These are phyloP conservation scores for Eriosoma lanigerum DNA, from an alignment of 1,140 invertebrate species.

Conservation along the genomic window DNA sequence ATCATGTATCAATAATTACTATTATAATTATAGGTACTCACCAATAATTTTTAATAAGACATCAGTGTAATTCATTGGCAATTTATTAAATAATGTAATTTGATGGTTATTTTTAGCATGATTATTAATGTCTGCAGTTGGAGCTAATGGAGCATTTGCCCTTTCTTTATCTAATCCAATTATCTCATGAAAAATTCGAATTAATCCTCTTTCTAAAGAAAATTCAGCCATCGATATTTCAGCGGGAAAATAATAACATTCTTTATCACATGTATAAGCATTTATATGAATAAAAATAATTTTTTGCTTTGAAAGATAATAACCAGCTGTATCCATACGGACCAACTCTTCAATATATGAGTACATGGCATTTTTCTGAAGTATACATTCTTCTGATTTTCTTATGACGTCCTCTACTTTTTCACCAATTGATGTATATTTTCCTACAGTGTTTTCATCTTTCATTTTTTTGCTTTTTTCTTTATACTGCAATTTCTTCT, in stretches of 20 bases:
- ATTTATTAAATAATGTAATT: neutral
- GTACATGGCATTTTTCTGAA: slow-evolving; percentile 3
- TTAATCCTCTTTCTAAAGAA: slow-evolving; percentile 27
- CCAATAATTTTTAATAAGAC: slow-evolving; percentile 39
- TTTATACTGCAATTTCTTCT: slow-evolving; percentile 13
- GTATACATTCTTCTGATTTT: neutral
- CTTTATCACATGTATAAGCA: slow-evolving; percentile 11
- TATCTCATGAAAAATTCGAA: slow-evolving; percentile 17
- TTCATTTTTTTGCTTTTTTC: slow-evolving; percentile 4
- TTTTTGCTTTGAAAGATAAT: slow-evolving; percentile 24
- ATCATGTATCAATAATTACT: too few species aligned
- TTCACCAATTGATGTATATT: slow-evolving; percentile 27
- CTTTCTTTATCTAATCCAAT: slow-evolving; percentile 28
- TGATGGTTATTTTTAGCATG: slow-evolving; percentile 27
- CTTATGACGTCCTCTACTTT: neutral
- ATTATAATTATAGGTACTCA: slow-evolving; percentile 13
- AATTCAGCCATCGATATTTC: slow-evolving; percentile 28
- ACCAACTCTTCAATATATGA: slow-evolving; percentile 22
- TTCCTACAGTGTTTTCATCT: neutral
- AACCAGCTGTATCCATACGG: neutral
- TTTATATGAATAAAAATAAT: slow-evolving; percentile 42
- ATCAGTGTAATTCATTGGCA: neutral
- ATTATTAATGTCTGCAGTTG: slow-evolving; percentile 15
- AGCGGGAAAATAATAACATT: too few species aligned
- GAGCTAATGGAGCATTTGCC: too few species aligned